phyloP scores from a whole-genome alignment of 2,113 vertebrate genomes.

The Scytalopus superciliaris region DNA sequence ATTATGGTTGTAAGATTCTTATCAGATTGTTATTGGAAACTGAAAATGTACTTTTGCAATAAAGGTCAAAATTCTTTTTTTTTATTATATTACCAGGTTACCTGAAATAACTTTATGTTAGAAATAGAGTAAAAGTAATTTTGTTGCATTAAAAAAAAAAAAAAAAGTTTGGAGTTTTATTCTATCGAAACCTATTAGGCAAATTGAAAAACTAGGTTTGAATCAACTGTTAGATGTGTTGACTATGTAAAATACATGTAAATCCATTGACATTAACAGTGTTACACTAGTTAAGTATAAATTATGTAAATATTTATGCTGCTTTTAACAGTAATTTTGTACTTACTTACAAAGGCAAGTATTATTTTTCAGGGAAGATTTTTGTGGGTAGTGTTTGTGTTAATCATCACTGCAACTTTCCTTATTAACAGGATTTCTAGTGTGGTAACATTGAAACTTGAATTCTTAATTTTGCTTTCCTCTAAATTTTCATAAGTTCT shows the following conservation, averaged over 20 bases:
- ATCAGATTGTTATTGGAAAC: background rate
- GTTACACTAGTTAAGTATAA: background rate
- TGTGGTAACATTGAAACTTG: background rate
- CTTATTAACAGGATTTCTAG: background rate
- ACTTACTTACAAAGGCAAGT: background rate
- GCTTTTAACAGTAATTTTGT: background rate
- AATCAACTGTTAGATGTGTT: background rate
- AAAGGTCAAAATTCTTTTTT: background rate
- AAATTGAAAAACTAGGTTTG: background rate
- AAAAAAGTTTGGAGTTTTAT: background rate
- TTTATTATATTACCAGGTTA: background rate
- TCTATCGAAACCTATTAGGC: conserved; percentile 6
- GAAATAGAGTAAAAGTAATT: background rate
- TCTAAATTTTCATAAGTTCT: background rate
- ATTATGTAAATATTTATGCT: background rate
- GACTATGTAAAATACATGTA: background rate
- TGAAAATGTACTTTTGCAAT: background rate
- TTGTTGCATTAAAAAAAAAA: background rate
- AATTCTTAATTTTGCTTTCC: background rate
- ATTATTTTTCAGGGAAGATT: background rate
- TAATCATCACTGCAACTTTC: background rate
- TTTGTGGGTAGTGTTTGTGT: background rate
- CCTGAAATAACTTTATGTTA: background rate
- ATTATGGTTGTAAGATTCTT: background rate
- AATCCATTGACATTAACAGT: background rate